A percentile compares a stretch with the other conserved stretches of the same genome.
phyloP scores from a whole-genome alignment of 2,113 vertebrate species.

The Speoplatyrhinus poulsoni region DNA sequence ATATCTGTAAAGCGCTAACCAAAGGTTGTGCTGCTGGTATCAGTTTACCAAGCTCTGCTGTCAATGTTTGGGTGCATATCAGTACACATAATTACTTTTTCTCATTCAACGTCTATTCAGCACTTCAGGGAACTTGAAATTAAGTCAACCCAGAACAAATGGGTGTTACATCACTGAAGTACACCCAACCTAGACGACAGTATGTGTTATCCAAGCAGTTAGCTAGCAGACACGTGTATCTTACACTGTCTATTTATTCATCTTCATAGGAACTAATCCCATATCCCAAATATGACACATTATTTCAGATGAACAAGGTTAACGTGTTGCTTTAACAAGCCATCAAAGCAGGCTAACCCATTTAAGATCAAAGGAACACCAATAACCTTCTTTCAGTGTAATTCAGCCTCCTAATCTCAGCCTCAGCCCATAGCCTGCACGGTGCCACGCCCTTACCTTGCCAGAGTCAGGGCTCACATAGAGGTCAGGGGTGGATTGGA shows the following conservation, averaged over 20 bases:
- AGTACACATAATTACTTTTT: conserved; percentile 4
- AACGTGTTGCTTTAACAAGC: too few relatives aligned
- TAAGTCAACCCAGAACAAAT: background rate
- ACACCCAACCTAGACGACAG: background rate
- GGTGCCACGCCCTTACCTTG: conserved; percentile 84
- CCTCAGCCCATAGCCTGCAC: conserved; percentile 58
- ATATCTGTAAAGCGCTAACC: conserved; percentile 16
- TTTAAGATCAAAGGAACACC: too few relatives aligned
- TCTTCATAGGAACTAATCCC: too few relatives aligned
- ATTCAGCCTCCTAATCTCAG: conserved; percentile 7
- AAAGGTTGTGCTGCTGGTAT: background rate
- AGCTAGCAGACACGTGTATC: background rate
- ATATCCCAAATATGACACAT: too few relatives aligned
- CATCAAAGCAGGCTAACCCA: too few relatives aligned
- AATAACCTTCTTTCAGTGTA: too few relatives aligned
- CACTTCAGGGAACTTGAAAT: background rate
- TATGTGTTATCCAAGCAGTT: background rate
- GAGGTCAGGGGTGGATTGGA: conserved; percentile 84
- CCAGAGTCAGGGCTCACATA: conserved; percentile 89
- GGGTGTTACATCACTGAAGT: background rate
- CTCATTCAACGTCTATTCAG: background rate
- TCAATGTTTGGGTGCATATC: background rate
- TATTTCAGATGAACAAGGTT: too few relatives aligned
- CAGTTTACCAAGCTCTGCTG: background rate
- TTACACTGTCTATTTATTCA: background rate